Evolutionary conservation across 1,140 invertebrate species (phyloP), one percentile per base, ranked within the genome.

Genomic region (Lasaia peninsularis): DNA sequence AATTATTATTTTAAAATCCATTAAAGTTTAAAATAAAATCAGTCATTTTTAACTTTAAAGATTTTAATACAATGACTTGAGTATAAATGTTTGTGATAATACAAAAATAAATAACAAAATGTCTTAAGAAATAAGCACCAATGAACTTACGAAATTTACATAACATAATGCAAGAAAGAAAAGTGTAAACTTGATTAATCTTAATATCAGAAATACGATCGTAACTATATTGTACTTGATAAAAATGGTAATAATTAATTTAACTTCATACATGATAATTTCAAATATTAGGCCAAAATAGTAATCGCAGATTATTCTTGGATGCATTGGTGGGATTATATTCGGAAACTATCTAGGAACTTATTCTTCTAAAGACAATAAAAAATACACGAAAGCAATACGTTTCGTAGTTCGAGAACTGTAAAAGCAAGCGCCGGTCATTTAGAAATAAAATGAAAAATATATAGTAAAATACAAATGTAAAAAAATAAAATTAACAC

Each of bases 111-210:
- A 55, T 55, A 55, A 55, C 53, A 55, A 31, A 44, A 21, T 44
- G 37, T 40, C 35, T 40, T 44, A 35, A 55, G 12, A 44, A 55
- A 37, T 55, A 55, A 55, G 53, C 53, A 55, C 53, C 53, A 55
- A 40, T 55, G 31, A 37, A 21, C 37, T 44, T 31, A 24, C 14
- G 14, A 40, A 55, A 35, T 24, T 14, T 31, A 54, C 20, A 37
- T 21, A 37, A 55, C 21, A 44, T 44, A 55, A 55, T 16, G 37
- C 53, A 28, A 21, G 21, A 12, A 24, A 55, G 28, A 31, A 37
- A 44, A 10, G 40, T 44, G 40, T 44, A 44, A 5, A 18, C 18
- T 44, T 10, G 18, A 18, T 44, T 18, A 16, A 40, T 44, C 40
- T 44, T 18, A 44, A 44, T 44, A 44, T 44, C 18, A 9, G 18